Conservation (phyloP, 2,113 vertebrate species). For the Callospermophilus lateralis region DNA sequence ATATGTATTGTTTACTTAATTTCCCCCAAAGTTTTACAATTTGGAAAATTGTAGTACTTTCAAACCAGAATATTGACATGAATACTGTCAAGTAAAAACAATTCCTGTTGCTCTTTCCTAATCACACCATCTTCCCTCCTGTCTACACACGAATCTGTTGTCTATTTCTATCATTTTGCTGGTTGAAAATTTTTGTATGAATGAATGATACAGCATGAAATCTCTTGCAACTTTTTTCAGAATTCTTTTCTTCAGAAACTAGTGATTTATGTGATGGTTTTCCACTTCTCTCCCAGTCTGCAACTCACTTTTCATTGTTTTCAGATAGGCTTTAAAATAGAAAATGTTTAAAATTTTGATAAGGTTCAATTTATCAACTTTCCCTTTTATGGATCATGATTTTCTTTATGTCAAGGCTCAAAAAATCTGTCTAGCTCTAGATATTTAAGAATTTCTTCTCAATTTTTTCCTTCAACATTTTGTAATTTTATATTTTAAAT, state of each 20-base stretch:
- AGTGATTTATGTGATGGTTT: background rate
- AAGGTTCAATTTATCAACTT: background rate
- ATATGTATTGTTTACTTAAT: no score
- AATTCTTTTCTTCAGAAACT: background rate
- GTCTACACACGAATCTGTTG: background rate
- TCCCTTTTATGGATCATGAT: background rate
- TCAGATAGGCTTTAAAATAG: background rate
- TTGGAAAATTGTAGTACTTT: no score
- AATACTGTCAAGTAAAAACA: no score
- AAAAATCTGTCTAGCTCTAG: background rate
- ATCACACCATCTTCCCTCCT: no score
- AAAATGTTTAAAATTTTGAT: slow-evolving; percentile 4
- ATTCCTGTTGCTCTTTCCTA: no score
- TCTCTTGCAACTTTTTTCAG: background rate
- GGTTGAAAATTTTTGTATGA: background rate
- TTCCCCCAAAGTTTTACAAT: no score
- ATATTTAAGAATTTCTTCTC: background rate
- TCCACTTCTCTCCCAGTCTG: background rate
- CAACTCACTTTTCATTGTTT: background rate
- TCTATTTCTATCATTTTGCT: background rate
- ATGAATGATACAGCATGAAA: background rate
- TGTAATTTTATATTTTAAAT: background rate
- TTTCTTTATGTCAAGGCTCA: background rate
- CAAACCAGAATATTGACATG: no score
- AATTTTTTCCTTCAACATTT: background rate